Evolutionary conservation across 2,113 vertebrate species (phyloP), one percentile per base, ranked within the genome.

Genomic region (Plecotus auritus): DNA sequence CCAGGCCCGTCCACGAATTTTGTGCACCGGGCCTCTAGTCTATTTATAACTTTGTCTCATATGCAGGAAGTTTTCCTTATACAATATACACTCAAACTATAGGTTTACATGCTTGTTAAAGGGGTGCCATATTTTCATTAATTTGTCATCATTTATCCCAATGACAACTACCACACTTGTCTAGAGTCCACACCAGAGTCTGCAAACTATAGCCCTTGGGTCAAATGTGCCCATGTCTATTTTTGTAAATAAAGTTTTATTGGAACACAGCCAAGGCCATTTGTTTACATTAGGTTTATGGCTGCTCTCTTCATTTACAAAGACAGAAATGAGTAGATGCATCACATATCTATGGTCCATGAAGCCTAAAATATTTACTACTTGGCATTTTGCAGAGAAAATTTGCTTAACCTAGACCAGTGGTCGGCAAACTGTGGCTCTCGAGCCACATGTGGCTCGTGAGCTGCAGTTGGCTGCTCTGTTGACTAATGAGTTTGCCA

Each of bases 321-420:
- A 9, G 23, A 37, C n/a, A 80, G 32, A 93, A 26, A 1, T 82
- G 2, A 92, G n/a, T 26, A 90, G 26, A 4, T 66, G 30, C 54
- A 69, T 73, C 30, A 49, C 49, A 96, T 26, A 82, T 30, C 13
- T 56, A 74, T 23, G 67, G 42, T 73, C 47, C 22, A 35, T 26
- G 78, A 85, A 91, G 37, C 22, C 51, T 74, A 32, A 88, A 95
- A 45, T 91, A 93, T 74, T 95, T 92, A 88, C 35, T 42, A 91
- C 59, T 42, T 86, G 37, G 54, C 11, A 22, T 78, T 94, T 20
- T 85, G 20, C 37, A 91, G 82, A 80, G 20, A 91, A 82, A 74
- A 18, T 91, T 14, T 69, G 30, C 72, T n/a, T 13, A 92, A 86
- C 13, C 30, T 74, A 90, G 35, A 80, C 23, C 64, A 89, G 37